Conservation (phyloP, 2,797 vertebrate species). For the Propithecus perrieri region DNA sequence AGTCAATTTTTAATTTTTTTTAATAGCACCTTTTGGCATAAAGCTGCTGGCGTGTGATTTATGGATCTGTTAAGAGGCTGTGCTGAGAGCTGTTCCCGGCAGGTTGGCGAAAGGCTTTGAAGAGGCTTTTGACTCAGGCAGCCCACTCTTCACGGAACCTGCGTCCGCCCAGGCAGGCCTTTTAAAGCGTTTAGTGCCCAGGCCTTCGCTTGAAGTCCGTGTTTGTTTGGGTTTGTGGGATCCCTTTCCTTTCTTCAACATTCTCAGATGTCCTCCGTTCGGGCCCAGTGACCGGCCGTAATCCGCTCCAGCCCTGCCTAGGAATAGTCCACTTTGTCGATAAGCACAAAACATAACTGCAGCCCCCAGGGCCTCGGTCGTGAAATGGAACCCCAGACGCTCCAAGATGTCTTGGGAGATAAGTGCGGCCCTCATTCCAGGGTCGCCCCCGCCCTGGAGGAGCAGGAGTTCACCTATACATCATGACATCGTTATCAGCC, state of each 20-base stretch:
- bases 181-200: constrained; percentile 82
- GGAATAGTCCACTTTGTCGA: constrained; percentile 91
- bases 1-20: constrained; percentile 80
- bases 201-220: constrained; percentile 76
- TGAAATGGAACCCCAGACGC: constrained; percentile 95
- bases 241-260: constrained; percentile 92
- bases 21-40: constrained; percentile 60
- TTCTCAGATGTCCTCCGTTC: constrained; percentile 95
- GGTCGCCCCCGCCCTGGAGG: constrained; percentile 90
- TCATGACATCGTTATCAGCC: constrained; percentile 96
- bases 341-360: constrained; percentile 87
- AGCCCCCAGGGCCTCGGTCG: constrained; percentile 87
- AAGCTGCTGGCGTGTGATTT: constrained; percentile 71
- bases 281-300: constrained; percentile 93
- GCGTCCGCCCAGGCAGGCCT: constrained; percentile 78
- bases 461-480: constrained; percentile 95
- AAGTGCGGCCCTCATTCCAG: constrained; percentile 90
- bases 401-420: constrained; percentile 95
- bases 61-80: constrained; percentile 78
- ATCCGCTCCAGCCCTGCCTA: constrained; percentile 92
- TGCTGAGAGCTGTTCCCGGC: constrained; percentile 73
- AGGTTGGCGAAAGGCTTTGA: constrained; percentile 80
- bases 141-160: constrained; percentile 76
- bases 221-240: constrained; percentile 91
- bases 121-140: constrained; percentile 75